A percentile compares a stretch with the other conserved stretches of the same genome.
phyloP scores from a whole-genome alignment of 2,113 vertebrate genomes.

The Tautogolabrus adspersus region DNA sequence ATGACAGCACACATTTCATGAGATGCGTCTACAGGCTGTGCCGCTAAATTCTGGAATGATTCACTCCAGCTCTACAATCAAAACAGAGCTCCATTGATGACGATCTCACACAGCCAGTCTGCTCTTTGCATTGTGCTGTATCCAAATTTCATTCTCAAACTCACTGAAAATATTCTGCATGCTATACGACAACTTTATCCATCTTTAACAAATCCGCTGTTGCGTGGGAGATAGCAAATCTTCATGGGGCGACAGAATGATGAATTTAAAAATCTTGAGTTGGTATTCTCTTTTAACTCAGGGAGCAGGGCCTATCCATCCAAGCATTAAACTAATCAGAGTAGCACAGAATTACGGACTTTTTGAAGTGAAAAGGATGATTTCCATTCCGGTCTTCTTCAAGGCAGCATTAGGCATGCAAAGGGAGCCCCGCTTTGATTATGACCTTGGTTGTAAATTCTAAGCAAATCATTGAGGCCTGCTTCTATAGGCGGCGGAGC shows the following conservation, averaged over 20 bases:
- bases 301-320: constrained; percentile 48
- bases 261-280: constrained; percentile 45
- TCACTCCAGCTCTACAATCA: constrained; percentile 51
- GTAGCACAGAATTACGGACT: constrained; percentile 48
- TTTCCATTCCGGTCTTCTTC: constrained; percentile 57
- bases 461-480: constrained; percentile 66
- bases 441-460: constrained; percentile 77
- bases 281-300: constrained; percentile 59
- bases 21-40: constrained; percentile 47
- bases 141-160: constrained; percentile 24
- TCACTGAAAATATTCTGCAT: constrained; percentile 27
- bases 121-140: constrained; percentile 3
- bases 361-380: constrained; percentile 64
- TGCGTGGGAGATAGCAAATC: constrained; percentile 22
- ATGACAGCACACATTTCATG: constrained; percentile 56
- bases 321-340: constrained; percentile 69
- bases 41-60: constrained; percentile 56
- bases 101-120: constrained; percentile 12
- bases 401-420: constrained; percentile 55
- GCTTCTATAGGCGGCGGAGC: constrained; percentile 65
- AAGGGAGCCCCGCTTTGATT: constrained; percentile 66
- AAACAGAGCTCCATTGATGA: constrained; percentile 42
- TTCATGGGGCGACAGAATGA: constrained; percentile 36
- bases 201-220: constrained; percentile 33
- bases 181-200: constrained; percentile 16